Percentiles rank a stretch among this genome's conserved stretches.
These are phyloP conservation scores for Falco punctatus DNA, from an alignment of 2,113 vertebrate genomes.

Conservation along the genomic window DNA sequence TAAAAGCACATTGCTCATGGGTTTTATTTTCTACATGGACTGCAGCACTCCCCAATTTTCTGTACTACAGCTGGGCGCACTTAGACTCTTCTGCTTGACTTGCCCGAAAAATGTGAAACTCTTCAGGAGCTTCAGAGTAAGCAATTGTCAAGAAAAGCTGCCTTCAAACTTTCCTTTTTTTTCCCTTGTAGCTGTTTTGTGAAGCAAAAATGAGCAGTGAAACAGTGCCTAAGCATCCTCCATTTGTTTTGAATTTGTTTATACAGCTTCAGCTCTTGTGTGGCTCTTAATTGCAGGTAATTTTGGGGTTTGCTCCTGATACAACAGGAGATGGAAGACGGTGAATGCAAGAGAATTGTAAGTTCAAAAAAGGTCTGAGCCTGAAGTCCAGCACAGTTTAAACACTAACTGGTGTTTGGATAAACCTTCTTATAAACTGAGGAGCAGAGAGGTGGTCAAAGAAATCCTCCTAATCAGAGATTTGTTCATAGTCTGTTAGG, in stretches of 20 bases:
- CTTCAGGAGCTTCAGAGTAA: slow-evolving; percentile 19
- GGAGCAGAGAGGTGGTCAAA: neutral
- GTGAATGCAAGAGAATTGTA: neutral
- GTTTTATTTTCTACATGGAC: slow-evolving; percentile 18
- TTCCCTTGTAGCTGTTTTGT: neutral
- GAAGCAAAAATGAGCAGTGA: neutral
- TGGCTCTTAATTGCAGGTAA: neutral
- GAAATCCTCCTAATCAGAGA: neutral
- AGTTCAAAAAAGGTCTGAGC: neutral
- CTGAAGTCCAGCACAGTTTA: neutral
- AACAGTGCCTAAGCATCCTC: neutral
- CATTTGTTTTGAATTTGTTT: neutral
- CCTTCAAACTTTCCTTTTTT: neutral
- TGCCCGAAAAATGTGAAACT: slow-evolving; percentile 24
- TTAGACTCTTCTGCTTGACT: slow-evolving; percentile 35
- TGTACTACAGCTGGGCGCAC: slow-evolving; percentile 18
- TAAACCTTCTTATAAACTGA: neutral
- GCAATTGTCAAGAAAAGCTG: slow-evolving; percentile 19
- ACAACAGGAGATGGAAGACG: neutral
- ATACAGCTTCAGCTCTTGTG: neutral
- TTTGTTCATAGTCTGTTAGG: neutral
- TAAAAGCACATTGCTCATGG: neutral
- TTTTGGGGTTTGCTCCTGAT: neutral
- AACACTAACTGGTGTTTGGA: neutral
- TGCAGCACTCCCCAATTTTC: slow-evolving; percentile 25